Conservation (phyloP, 2,888 invertebrate genomes). For the Lasius fuliginosus region DNA sequence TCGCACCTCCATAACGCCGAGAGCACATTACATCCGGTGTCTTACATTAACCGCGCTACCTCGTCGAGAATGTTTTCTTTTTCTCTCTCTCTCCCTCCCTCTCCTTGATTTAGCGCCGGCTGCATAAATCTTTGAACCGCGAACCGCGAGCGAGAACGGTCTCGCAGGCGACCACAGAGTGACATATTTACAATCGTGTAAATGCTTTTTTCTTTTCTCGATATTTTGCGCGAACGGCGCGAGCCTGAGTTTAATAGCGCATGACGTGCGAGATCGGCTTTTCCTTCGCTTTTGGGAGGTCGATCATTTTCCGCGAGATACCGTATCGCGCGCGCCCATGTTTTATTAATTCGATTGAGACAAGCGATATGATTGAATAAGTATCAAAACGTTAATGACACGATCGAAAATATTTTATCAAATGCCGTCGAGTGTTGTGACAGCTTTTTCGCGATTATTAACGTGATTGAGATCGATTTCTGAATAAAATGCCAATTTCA, state of each 20-base stretch:
- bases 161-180: slow-evolving; percentile 66
- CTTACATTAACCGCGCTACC: slow-evolving; percentile 16
- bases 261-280: slow-evolving; percentile 55
- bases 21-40: slow-evolving; percentile 21
- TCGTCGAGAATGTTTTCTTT: slow-evolving; percentile 1
- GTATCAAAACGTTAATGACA: slow-evolving; percentile 32
- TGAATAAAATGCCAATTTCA: neutral
- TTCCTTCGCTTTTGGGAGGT: slow-evolving; percentile 55
- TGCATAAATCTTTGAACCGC: slow-evolving; percentile 74
- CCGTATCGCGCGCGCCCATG: slow-evolving; percentile 43
- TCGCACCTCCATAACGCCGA: neutral
- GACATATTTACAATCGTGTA: slow-evolving; percentile 66
- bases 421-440: neutral
- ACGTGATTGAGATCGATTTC: neutral
- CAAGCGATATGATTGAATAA: slow-evolving; percentile 43
- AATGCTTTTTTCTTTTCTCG: slow-evolving; percentile 36
- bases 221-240: slow-evolving; percentile 10
- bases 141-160: slow-evolving; percentile 57
- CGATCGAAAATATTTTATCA: slow-evolving; percentile 29
- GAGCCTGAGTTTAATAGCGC: slow-evolving; percentile 62
- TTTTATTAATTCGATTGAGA: slow-evolving; percentile 62
- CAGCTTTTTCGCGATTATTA: slow-evolving; percentile 10
- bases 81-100: slow-evolving; percentile 10
- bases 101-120: slow-evolving; percentile 61
- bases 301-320: slow-evolving; percentile 54